A percentile compares a stretch with the other conserved stretches of the same genome.
These are phyloP conservation scores for Felis chaus DNA, from an alignment of 2,113 vertebrate genomes.

Conservation along the genomic window DNA sequence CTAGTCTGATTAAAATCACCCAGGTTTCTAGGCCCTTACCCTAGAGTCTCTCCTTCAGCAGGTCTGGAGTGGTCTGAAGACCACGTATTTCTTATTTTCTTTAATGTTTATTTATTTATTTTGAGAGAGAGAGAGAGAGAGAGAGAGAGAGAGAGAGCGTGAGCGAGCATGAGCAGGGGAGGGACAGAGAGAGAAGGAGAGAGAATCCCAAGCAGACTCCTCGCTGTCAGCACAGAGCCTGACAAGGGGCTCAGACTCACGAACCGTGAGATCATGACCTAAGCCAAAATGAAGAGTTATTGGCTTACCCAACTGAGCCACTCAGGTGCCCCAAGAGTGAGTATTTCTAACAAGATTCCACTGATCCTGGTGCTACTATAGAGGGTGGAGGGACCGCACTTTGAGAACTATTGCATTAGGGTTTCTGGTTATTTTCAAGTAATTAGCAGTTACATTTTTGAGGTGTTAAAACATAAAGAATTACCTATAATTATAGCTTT, in stretches of 20 bases:
- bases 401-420: neutral
- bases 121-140: too few species aligned
- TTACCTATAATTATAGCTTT: neutral
- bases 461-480: neutral
- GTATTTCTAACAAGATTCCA: neutral
- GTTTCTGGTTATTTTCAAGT: neutral
- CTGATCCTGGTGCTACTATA: neutral
- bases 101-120: too few species aligned
- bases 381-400: neutral
- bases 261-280: too few species aligned
- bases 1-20: neutral
- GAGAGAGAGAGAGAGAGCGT: too few species aligned
- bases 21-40: neutral
- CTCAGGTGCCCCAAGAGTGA: neutral
- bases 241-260: too few species aligned
- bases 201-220: too few species aligned
- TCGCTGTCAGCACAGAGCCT: too few species aligned
- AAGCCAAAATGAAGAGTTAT: too few species aligned
- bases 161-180: too few species aligned
- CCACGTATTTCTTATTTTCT: neutral
- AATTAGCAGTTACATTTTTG: neutral
- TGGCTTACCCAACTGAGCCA: too few species aligned
- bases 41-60: neutral
- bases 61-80: neutral
- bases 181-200: too few species aligned